These are phyloP conservation scores for Forbesichthys papilliferus DNA, from an alignment of 2,113 vertebrate species.

Conservation along the genomic window DNA sequence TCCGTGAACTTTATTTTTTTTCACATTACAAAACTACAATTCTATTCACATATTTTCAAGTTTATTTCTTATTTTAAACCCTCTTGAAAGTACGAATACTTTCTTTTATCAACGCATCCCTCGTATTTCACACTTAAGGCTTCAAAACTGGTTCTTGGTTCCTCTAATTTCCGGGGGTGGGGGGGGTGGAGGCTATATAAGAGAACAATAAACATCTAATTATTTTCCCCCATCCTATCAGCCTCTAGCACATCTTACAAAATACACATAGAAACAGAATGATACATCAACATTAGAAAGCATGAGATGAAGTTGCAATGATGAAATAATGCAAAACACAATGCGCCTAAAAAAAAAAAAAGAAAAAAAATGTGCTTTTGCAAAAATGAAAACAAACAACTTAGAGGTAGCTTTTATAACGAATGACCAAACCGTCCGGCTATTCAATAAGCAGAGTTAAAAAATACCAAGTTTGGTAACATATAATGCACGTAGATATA, in stretches of 20 bases:
- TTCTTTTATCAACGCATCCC: conserved; percentile 59
- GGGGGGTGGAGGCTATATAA: conserved; percentile 46
- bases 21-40: conserved; percentile 87
- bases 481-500: conserved; percentile 74
- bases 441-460: conserved; percentile 74
- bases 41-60: conserved; percentile 89
- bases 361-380: conserved; percentile 59
- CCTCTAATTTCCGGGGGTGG: conserved; percentile 58
- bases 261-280: conserved; percentile 35
- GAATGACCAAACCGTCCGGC: conserved; percentile 72
- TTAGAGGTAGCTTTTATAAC: conserved; percentile 96
- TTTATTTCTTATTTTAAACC: conserved; percentile 79
- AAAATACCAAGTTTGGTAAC: conserved; percentile 87
- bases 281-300: conserved; percentile 72
- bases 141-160: conserved; percentile 65
- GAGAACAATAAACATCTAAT: conserved; percentile 62
- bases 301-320: conserved; percentile 81
- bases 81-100: conserved; percentile 77
- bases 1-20: conserved; percentile 76
- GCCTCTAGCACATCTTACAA: conserved; percentile 56
- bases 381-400: conserved; percentile 69
- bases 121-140: conserved; percentile 75
- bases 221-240: conserved; percentile 58
- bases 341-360: conserved; percentile 53
- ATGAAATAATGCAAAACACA: conserved; percentile 77